phyloP scores from a whole-genome alignment of 2,113 vertebrate genomes.

The Pipa parva region DNA sequence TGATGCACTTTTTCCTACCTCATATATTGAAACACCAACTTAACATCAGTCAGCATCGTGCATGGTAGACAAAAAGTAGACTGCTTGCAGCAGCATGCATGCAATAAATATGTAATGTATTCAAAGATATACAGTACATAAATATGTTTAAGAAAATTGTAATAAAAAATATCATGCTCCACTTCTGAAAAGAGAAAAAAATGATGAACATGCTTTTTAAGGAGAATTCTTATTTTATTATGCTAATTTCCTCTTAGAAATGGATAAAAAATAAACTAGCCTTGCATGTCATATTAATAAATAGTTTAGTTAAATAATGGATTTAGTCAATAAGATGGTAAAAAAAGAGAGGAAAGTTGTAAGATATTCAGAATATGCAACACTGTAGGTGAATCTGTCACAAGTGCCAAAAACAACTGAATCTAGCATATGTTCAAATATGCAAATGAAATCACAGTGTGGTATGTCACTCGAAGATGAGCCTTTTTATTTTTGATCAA shows the following conservation, averaged over 20 bases:
- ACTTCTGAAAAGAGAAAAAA: too few species aligned
- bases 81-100: not conserved
- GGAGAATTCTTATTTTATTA: not conserved
- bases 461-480: too few species aligned
- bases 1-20: too few species aligned
- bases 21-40: too few species aligned
- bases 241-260: not conserved
- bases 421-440: not conserved
- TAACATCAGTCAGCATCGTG: too few species aligned
- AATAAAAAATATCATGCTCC: too few species aligned
- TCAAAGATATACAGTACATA: not conserved
- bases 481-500: too few species aligned
- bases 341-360: not conserved
- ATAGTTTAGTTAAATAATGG: not conserved
- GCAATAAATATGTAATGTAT: not conserved
- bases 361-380: not conserved
- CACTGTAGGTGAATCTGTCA: not conserved
- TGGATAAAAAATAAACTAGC: not conserved
- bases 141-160: not conserved
- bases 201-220: not conserved
- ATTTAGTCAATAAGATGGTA: not conserved
- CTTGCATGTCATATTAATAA: not conserved
- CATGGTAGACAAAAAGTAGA: too few species aligned
- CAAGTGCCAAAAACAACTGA: not conserved
- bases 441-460: too few species aligned